Conservation (phyloP, 2,797 vertebrate species). For the Hemitrygon akajei region DNA sequence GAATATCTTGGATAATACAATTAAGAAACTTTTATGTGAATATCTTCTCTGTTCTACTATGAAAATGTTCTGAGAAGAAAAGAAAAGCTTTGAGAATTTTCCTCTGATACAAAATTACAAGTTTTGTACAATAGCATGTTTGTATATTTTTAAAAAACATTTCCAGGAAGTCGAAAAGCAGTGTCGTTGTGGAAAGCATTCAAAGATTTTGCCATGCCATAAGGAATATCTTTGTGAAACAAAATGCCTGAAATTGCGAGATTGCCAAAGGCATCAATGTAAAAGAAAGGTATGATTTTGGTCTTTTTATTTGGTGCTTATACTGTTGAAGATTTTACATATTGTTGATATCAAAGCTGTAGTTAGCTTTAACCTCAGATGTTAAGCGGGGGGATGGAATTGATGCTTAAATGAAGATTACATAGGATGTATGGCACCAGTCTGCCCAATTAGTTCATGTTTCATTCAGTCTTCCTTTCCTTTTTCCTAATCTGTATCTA, state of each 20-base stretch:
- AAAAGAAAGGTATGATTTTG: slow-evolving; percentile 67
- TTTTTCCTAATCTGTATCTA: too few species aligned
- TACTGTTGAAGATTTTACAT: not conserved
- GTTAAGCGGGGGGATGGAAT: not conserved
- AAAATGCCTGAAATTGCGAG: slow-evolving; percentile 75
- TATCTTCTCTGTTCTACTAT: not conserved
- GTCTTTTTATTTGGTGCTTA: too few species aligned
- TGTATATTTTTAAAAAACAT: not conserved
- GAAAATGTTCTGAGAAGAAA: not conserved
- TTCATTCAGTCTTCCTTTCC: too few species aligned
- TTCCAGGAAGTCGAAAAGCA: slow-evolving; percentile 84
- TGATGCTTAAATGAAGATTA: too few species aligned
- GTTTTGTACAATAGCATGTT: not conserved
- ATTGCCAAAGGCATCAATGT: slow-evolving; percentile 86
- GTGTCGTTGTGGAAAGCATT: slow-evolving; percentile 84
- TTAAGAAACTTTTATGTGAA: too few species aligned
- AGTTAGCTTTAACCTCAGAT: not conserved
- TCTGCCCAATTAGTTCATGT: too few species aligned
- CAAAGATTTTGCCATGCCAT: slow-evolving; percentile 76
- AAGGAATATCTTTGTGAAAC: slow-evolving; percentile 88
- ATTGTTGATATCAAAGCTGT: not conserved
- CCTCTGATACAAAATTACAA: not conserved
- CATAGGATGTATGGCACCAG: too few species aligned
- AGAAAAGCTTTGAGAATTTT: not conserved
- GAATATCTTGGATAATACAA: not conserved